Base-by-base conservation (phyloP, 2,888 invertebrate species). In the Cheilosia vulpina region DNA sequence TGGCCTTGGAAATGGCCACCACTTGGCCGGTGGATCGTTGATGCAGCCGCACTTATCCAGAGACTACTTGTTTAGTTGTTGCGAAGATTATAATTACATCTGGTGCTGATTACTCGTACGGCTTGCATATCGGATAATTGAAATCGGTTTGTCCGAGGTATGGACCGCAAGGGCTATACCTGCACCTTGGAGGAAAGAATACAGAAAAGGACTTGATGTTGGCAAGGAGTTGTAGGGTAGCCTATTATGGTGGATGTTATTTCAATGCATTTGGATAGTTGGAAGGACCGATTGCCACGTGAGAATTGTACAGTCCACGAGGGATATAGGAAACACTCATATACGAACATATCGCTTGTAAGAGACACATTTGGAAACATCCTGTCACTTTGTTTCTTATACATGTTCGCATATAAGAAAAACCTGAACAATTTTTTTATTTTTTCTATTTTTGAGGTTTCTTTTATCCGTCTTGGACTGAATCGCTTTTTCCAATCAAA, bases 71-170 rank as follows among this genome's bases (percentile, higher is more conserved):
- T 72, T 68, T 68, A 66, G 82, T 43, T 66, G 68, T 57, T 27
- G 47, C 31, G 15, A 83, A 73, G 73, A 68, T 73, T 68, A 63
- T 83, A 78, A 83, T 83, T 83, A 78, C 68, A 73, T 73, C 66
- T 83, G 55, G 43, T 45, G 66, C 43, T 72, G 78, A 78, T 83
- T 73, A 71, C 57, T 43, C 7, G 13, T 41, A 34, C 24, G 43
- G n/a, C 47, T 27, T 47, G 50, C 45, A 73, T 73, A 62, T 68
- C 53, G 75, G 24, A 71, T 75, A 75, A 81, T 62, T 80, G 80
- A 75, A 80, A 75, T 68, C 62, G 53, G 15, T 66, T 73, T 55
- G 24, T 38, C 27, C 38, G 24, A 55, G 4, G 27, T 2, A 27
- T 52, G 4, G 52, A 13, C 43, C 55, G 57, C 47, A 17, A 41